Conservation (phyloP, 2,113 vertebrate genomes). For the Erythrocercus mccallii region DNA sequence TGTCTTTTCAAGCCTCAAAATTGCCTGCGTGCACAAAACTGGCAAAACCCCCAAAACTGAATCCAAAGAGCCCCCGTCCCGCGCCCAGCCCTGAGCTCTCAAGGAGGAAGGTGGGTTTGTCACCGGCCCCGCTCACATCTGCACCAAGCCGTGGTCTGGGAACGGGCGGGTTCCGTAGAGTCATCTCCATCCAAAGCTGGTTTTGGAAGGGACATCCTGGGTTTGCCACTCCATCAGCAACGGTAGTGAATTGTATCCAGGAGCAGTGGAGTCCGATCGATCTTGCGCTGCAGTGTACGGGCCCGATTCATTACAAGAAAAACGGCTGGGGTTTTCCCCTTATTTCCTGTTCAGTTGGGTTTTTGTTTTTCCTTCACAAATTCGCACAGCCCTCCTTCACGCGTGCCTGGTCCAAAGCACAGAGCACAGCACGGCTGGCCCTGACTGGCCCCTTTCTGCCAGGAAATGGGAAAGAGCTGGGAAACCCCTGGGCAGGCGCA, state of each 20-base stretch:
- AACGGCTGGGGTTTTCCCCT: not conserved
- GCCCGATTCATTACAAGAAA: constrained; percentile 63
- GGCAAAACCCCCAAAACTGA: constrained; percentile 27
- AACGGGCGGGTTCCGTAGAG: constrained; percentile 32
- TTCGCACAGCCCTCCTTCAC: not conserved
- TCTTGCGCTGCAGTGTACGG: not conserved
- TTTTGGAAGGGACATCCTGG: constrained; percentile 58
- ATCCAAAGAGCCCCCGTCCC: not conserved
- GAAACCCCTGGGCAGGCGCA: accelerated
- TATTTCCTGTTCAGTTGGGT: not conserved
- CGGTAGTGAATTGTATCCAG: constrained; percentile 76
- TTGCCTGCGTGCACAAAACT: constrained; percentile 30
- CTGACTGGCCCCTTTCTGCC: not conserved
- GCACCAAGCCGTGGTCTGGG: not conserved
- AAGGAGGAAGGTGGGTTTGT: constrained; percentile 12
- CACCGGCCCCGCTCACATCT: not conserved
- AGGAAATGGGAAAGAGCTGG: not conserved
- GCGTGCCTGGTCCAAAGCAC: not conserved
- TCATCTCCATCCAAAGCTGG: constrained; percentile 60
- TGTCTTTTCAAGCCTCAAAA: constrained; percentile 57
- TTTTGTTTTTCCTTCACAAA: not conserved
- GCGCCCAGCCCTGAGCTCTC: not conserved
- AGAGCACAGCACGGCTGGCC: not conserved
- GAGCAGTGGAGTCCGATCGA: constrained; percentile 28
- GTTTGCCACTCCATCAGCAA: constrained; percentile 72